Conservation (phyloP, 2,888 invertebrate species). For the Cantharis rustica region DNA sequence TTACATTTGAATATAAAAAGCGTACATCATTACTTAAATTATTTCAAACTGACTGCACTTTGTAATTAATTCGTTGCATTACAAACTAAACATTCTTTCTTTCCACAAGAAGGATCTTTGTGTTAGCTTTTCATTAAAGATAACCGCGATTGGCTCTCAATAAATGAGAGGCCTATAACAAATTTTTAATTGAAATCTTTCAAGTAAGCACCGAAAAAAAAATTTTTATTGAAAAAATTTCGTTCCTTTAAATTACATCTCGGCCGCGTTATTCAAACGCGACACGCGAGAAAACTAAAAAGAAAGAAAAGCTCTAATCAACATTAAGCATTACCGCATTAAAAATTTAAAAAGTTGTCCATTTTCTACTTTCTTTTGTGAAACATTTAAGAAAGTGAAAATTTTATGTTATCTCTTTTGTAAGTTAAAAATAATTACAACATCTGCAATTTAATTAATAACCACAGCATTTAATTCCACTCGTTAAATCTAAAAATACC, state of each 20-base stretch:
- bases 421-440: neutral
- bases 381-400: neutral
- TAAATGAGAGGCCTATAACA: neutral
- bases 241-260: neutral
- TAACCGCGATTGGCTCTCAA: neutral
- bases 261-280: neutral
- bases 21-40: neutral
- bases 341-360: neutral
- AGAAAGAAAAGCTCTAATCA: neutral
- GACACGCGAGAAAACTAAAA: neutral
- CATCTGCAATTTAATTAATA: constrained; percentile 5
- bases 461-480: neutral
- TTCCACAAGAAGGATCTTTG: neutral
- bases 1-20: neutral
- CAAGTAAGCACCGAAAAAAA: neutral
- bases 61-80: neutral
- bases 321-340: neutral
- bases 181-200: neutral
- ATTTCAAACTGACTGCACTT: neutral
- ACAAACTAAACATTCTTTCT: neutral
- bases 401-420: neutral
- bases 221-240: neutral
- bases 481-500: constrained; percentile 3
- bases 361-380: neutral
- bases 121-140: neutral